A percentile compares a stretch with the other conserved stretches of the same genome.
Conservation (phyloP, 1,140 invertebrate genomes). For the Steinernema feltiae region DNA sequence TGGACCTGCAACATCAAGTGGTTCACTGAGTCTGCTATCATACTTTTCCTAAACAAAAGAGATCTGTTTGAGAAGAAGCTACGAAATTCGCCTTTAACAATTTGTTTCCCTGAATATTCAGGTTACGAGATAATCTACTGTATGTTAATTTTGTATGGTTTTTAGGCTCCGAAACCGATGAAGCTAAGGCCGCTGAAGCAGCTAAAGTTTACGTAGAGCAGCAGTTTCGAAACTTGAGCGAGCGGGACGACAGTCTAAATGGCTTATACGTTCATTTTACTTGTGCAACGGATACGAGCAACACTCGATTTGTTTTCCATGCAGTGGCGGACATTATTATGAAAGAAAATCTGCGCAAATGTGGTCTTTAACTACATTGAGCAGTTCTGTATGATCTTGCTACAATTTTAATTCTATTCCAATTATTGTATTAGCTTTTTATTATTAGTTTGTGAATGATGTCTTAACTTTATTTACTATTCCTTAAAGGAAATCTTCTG, state of each 20-base stretch:
- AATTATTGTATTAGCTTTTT: too few relatives aligned
- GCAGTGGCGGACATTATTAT: constrained; percentile 84
- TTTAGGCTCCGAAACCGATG: constrained; percentile 69
- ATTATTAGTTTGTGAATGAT: too few relatives aligned
- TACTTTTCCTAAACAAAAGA: constrained; percentile 63
- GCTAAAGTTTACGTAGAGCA: constrained; percentile 78
- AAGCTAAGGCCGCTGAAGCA: too few relatives aligned
- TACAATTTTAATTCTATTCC: too few relatives aligned
- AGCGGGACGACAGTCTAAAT: constrained; percentile 60
- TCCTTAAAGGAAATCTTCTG: too few relatives aligned
- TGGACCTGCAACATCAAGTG: constrained; percentile 64
- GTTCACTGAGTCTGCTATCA: constrained; percentile 63
- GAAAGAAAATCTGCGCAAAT: constrained; percentile 84
- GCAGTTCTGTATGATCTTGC: too few relatives aligned
- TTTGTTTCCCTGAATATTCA: constrained; percentile 64
- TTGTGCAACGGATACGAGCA: constrained; percentile 46
- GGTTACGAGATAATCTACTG: constrained; percentile 79
- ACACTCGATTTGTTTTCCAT: constrained; percentile 68
- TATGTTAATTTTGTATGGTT: constrained; percentile 69
- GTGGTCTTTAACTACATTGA: constrained; percentile 72
- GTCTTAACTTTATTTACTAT: too few relatives aligned
- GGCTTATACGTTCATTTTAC: constrained; percentile 51
- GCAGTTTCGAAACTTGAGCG: constrained; percentile 81
- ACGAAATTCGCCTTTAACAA: constrained; percentile 60
- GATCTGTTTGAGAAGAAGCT: constrained; percentile 63